These are phyloP conservation scores for Apostichopus californicus DNA, from an alignment of 35 echinoderm and acorn worm species.

Conservation along the genomic window DNA sequence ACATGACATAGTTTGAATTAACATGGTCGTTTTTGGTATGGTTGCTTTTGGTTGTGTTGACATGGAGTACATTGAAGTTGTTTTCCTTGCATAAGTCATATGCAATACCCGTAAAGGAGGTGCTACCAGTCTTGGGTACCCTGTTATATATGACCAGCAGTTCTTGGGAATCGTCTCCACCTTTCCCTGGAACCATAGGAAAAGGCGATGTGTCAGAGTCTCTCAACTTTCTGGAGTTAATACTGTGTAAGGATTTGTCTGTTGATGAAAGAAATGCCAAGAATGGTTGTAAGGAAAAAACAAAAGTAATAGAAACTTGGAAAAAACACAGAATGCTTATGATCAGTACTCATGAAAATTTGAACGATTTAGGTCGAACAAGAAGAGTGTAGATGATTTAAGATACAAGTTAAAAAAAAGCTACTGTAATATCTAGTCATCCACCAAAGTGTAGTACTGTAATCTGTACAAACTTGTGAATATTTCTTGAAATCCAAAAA, in stretches of 20 bases:
- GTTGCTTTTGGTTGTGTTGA: conserved; percentile 84
- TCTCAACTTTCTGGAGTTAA: conserved; percentile 50
- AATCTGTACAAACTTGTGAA: no score
- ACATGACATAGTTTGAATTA: conserved; percentile 65
- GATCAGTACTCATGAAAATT: no score
- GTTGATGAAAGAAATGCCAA: background rate
- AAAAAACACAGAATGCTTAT: no score
- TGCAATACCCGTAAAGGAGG: conserved; percentile 85
- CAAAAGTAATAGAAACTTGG: no score
- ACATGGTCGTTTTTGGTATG: conserved; percentile 53
- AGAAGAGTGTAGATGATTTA: no score
- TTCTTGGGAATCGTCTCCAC: conserved; percentile 30
- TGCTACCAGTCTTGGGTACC: conserved; percentile 95
- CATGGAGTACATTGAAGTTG: conserved; percentile 85
- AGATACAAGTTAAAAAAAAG: no score
- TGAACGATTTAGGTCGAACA: no score
- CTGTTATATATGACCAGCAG: conserved; percentile 93
- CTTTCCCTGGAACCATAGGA: background rate
- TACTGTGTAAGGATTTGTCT: conserved; percentile 62
- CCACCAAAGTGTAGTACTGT: no score
- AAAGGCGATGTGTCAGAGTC: conserved; percentile 15
- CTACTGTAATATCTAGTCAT: no score
- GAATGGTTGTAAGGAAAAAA: no score
- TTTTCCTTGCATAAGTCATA: conserved; percentile 84
- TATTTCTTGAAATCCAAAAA: no score